Evolutionary conservation across 2,113 vertebrate species (phyloP), one percentile per base, ranked within the genome.

Genomic region (Mus spicilegus): DNA sequence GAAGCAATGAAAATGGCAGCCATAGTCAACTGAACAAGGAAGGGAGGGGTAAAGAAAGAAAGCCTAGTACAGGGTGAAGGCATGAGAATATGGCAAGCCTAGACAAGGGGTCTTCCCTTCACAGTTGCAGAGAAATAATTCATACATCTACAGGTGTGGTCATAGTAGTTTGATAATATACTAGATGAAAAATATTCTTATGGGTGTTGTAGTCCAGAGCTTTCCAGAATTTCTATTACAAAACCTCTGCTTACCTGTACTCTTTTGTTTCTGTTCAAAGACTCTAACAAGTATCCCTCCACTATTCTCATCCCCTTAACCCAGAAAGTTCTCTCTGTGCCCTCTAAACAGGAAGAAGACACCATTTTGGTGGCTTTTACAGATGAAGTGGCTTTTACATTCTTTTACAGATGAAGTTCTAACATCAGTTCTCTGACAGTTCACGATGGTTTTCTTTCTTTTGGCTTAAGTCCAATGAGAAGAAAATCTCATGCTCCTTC

Each of bases 401-500:
- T 69, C 75, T 85, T 87, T 19, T 33, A 81, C 4, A 69, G n/a
- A 90, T 73, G 65, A 91, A 39, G 8, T 26, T 46, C 65, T 84
- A 80, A 42, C 7, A 22, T n/a, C 70, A 67, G 17, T 87, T 91
- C 93, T 89, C 73, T 28, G 70, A 65, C 30, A 96, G 22, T 24
- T 95, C 51, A 61, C 16, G 39, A 39, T 87, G 20, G 10, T 75
- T 30, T 65, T 65, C 10, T 28, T 73, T n/a, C 56, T 76, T 89
- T 89, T 22, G 51, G 30, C 56, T 93, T 65, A 72, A 81, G 5
- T 36, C 95, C 30, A 84, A 2, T 94, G 78, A 61, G 91, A 93
- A 94, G 75, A 96, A 89, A 75, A 89, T 78, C 69, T 75, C 84
- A 54, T 73, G 70, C 65, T n/a, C 24, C 82, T 89, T 95, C 65